These are phyloP conservation scores for Odocoileus virginianus DNA, from an alignment of 2,113 vertebrate species.

Conservation along the genomic window DNA sequence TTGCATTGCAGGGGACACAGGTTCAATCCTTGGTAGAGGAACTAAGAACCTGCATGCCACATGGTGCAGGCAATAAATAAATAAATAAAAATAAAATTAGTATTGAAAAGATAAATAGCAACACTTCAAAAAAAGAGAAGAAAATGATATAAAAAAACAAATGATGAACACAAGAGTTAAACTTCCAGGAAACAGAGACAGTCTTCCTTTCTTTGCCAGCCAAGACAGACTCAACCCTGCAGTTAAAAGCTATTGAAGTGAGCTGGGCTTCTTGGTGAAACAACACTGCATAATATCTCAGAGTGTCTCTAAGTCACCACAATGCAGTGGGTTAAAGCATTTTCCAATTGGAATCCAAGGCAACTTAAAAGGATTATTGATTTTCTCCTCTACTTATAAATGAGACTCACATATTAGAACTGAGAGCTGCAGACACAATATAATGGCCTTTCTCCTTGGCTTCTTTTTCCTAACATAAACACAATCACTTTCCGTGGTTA, in stretches of 20 bases:
- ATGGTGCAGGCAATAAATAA: background rate
- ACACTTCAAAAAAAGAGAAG: background rate
- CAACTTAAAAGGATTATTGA: constrained; percentile 79
- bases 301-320: constrained; percentile 62
- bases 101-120: background rate
- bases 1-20: background rate
- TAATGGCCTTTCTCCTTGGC: constrained; percentile 78
- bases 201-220: constrained; percentile 1
- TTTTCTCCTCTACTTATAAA: constrained; percentile 79
- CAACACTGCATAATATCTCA: constrained; percentile 53
- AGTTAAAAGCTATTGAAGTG: constrained; percentile 58
- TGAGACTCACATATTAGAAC: constrained; percentile 77
- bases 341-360: constrained; percentile 72
- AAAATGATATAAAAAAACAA: background rate
- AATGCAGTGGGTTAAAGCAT: constrained; percentile 60
- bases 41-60: background rate
- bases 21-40: background rate
- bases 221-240: background rate
- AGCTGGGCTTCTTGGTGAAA: constrained; percentile 62
- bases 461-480: constrained; percentile 77
- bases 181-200: background rate
- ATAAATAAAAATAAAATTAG: background rate
- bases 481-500: constrained; percentile 74
- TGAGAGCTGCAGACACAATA: constrained; percentile 73
- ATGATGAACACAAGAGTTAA: constrained; percentile 1